Conservation (phyloP, 2,888 invertebrate genomes). For the Flexamia atlantica region DNA sequence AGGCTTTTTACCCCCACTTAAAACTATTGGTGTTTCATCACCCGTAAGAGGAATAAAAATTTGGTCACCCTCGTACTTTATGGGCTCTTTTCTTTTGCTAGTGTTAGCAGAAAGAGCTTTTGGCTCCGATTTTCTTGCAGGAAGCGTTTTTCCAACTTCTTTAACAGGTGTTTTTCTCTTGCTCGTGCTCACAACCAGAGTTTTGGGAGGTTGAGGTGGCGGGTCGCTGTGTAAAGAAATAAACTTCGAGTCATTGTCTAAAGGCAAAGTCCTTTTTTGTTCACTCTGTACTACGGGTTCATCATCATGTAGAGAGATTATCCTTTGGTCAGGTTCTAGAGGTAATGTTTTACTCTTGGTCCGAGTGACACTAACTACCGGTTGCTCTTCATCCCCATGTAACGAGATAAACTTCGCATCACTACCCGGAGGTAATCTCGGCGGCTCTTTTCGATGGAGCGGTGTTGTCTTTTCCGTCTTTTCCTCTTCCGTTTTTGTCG, state of each 20-base stretch:
- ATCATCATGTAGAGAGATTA: conserved; percentile 46
- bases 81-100: conserved; percentile 48
- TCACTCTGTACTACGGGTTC: conserved; percentile 6
- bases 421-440: conserved; percentile 47
- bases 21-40: conserved; percentile 54
- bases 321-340: conserved; percentile 26
- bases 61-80: conserved; percentile 48
- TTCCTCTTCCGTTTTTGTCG: conserved; percentile 29
- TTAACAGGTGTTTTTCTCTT: conserved; percentile 39
- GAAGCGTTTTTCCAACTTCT: conserved; percentile 11
- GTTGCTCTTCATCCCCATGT: conserved; percentile 25
- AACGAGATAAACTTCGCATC: conserved; percentile 44
- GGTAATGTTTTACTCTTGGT: conserved; percentile 33
- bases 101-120: conserved; percentile 23
- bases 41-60: conserved; percentile 51
- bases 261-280: conserved; percentile 21
- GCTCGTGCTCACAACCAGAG: conserved; percentile 22
- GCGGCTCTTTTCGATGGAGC: conserved; percentile 36
- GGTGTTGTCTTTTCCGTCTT: conserved; percentile 27
- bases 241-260: conserved; percentile 31
- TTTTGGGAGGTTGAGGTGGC: conserved; percentile 10
- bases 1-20: conserved; percentile 41
- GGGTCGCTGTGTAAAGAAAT: conserved; percentile 50
- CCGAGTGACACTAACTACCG: not conserved
- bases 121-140: not conserved